Conservation (phyloP, 1,140 invertebrate species). For the Dendroctonus valens region DNA sequence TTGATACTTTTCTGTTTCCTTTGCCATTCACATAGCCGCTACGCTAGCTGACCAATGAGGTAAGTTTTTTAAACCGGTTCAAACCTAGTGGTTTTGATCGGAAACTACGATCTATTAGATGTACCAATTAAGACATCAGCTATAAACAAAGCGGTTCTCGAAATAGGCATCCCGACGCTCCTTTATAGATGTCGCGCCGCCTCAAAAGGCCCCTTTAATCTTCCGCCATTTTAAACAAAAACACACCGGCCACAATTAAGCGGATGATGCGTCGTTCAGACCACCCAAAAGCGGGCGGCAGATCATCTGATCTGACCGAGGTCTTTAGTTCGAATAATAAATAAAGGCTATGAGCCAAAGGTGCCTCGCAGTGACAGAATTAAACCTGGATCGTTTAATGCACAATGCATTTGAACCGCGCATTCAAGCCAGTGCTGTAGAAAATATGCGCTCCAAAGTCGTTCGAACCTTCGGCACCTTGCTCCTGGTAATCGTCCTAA, state of each 20-base stretch:
- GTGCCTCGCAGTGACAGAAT: slow-evolving; percentile 12
- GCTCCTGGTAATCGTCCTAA: slow-evolving; percentile 21
- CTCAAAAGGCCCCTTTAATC: slow-evolving; percentile 17
- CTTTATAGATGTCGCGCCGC: slow-evolving; percentile 15
- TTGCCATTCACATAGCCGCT: no score
- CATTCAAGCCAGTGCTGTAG: no score
- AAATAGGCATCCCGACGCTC: background rate
- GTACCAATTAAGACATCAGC: background rate
- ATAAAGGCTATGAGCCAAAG: slow-evolving; percentile 8
- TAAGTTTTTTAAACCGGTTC: no score
- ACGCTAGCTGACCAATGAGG: no score
- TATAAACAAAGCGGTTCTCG: background rate
- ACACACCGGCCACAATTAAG: slow-evolving; percentile 5
- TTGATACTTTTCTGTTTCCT: no score
- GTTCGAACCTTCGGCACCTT: slow-evolving; percentile 19
- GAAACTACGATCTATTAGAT: no score
- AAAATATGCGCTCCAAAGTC: background rate
- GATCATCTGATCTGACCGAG: slow-evolving; percentile 25
- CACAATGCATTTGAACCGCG: background rate
- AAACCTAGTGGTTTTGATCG: no score
- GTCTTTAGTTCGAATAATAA: slow-evolving; percentile 26
- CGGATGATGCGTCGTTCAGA: slow-evolving; percentile 3
- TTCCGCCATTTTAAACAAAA: slow-evolving; percentile 21
- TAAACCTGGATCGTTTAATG: slow-evolving; percentile 10
- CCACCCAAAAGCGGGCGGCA: slow-evolving; percentile 19